Conservation (phyloP, 2,113 vertebrate genomes). For the Salminus brasiliensis region DNA sequence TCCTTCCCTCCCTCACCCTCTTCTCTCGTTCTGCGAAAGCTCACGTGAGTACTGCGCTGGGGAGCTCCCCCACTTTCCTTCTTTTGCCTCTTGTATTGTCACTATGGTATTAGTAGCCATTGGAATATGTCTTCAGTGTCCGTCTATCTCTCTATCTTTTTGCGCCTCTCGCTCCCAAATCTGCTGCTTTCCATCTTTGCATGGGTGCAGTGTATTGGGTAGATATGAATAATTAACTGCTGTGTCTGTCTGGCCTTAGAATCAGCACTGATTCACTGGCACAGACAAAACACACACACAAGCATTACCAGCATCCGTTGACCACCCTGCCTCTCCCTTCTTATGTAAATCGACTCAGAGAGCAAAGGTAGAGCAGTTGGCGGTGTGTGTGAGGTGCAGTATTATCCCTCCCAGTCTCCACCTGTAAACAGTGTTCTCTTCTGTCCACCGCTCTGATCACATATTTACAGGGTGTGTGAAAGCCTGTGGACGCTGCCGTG, state of each 20-base stretch:
- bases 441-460: background rate
- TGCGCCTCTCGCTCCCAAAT: background rate
- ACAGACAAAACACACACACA: conserved; percentile 1
- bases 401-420: background rate
- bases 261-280: conserved; percentile 20
- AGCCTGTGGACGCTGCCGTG: background rate
- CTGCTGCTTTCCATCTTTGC: conserved; percentile 26
- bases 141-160: background rate
- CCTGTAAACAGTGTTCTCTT: conserved; percentile 11
- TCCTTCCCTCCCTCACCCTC: background rate
- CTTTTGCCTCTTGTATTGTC: background rate
- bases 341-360: conserved; percentile 35
- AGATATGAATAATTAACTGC: conserved; percentile 50
- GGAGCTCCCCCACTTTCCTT: conserved; percentile 15
- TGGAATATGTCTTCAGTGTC: background rate
- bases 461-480: background rate
- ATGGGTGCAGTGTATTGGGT: conserved; percentile 4
- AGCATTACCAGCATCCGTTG: background rate
- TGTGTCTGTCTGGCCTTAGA: conserved; percentile 35
- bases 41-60: conserved; percentile 51
- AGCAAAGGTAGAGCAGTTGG: background rate
- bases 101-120: background rate
- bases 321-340: conserved; percentile 7
- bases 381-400: conserved; percentile 32
- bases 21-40: conserved; percentile 35